phyloP scores from a whole-genome alignment of 2,797 vertebrate species.

The Trematomus bernacchii region DNA sequence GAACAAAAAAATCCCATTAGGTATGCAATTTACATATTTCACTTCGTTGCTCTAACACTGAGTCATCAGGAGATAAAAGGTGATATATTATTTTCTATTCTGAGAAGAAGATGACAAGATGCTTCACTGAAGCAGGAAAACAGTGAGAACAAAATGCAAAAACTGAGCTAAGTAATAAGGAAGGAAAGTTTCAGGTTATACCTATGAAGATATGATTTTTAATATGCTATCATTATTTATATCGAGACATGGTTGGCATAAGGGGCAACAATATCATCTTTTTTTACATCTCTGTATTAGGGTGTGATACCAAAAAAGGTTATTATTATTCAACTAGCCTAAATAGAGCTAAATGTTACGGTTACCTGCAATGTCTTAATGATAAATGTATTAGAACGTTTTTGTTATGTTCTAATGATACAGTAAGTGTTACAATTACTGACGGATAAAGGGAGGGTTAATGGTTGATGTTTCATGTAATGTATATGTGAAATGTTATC shows the following conservation, averaged over 20 bases:
- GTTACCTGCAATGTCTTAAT: not conserved
- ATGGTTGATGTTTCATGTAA: not conserved
- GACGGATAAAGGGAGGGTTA: not conserved
- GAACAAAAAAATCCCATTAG: not conserved
- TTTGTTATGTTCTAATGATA: not conserved
- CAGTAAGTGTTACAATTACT: not conserved
- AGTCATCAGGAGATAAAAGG: conserved; percentile 28
- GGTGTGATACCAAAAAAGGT: not conserved
- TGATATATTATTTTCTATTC: conserved; percentile 20
- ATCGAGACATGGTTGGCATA: not conserved
- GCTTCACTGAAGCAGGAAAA: conserved; percentile 29
- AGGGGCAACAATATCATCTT: not conserved
- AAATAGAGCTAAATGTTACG: not conserved
- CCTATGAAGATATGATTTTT: not conserved
- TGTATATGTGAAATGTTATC: not conserved
- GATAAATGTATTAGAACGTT: not conserved
- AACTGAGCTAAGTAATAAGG: not conserved
- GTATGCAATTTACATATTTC: conserved; percentile 10
- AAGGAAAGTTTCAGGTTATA: not conserved
- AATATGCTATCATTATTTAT: not conserved
- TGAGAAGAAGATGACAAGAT: conserved; percentile 16
- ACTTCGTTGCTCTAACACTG: conserved; percentile 25
- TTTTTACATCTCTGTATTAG: not conserved
- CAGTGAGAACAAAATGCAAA: conserved; percentile 1
- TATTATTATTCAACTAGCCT: too few species aligned